These are phyloP conservation scores for Athene noctua DNA, from an alignment of 2,113 vertebrate species.

Conservation along the genomic window DNA sequence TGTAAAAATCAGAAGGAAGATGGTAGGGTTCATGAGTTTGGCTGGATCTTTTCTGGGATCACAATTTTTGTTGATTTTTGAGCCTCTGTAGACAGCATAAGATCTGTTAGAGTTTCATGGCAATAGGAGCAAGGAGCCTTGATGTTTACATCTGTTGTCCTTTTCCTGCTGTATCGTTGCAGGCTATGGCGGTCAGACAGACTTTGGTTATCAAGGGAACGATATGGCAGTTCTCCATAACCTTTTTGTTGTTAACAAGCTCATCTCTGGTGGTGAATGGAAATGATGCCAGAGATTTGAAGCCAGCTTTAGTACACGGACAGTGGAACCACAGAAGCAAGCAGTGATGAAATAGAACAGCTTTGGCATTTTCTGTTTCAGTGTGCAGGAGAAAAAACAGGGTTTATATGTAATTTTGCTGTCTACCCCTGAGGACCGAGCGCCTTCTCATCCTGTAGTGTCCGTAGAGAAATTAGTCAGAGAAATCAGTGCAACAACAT, in stretches of 20 bases:
- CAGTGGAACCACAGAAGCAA: neutral
- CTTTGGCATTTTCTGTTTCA: neutral
- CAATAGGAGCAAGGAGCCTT: neutral
- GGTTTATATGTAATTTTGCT: neutral
- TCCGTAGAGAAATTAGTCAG: neutral
- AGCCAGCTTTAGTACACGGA: fast-evolving
- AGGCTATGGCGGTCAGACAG: neutral
- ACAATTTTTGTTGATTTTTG: neutral
- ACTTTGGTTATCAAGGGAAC: neutral
- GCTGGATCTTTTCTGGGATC: neutral
- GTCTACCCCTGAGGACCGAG: neutral
- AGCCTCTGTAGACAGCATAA: neutral
- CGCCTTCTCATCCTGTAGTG: neutral
- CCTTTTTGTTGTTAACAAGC: neutral
- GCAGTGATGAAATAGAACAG: neutral
- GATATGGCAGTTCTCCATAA: neutral
- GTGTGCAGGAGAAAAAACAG: neutral
- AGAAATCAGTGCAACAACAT: neutral
- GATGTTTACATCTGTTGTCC: neutral
- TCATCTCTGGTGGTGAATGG: neutral
- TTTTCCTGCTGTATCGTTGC: neutral
- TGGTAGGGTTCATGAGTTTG: too few relatives aligned
- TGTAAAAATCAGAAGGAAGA: neutral
- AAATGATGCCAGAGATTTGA: neutral
- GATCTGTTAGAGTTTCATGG: neutral